A percentile compares a stretch with the other conserved stretches of the same genome.
Evolutionary conservation across 1,140 invertebrate genomes (phyloP).

Genomic region (Pseudomyrmex sp.): DNA sequence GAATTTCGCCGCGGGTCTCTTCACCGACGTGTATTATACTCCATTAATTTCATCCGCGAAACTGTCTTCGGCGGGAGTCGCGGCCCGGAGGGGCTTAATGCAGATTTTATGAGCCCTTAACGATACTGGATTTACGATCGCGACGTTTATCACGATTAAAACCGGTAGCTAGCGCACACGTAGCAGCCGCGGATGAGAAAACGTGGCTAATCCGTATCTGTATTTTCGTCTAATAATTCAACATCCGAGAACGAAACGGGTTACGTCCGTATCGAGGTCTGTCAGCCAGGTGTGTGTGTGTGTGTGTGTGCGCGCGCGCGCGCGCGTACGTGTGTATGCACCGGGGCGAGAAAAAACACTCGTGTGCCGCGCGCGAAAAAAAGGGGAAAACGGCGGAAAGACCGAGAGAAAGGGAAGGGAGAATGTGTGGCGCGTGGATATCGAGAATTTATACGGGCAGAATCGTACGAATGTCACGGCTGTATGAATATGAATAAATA

Average conservation of each 20-base stretch:
- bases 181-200: slow-evolving; percentile 10
- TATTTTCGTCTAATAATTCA: slow-evolving; percentile 57
- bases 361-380: slow-evolving; percentile 1
- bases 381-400: neutral
- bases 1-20: neutral
- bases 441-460: slow-evolving; percentile 31
- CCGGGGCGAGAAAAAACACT: too few relatives aligned
- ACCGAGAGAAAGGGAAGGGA: neutral
- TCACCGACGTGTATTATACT: slow-evolving; percentile 7
- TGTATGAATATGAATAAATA: slow-evolving; percentile 59
- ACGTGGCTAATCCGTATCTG: slow-evolving; percentile 30
- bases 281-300: neutral
- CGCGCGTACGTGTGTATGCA: neutral
- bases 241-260: neutral
- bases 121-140: slow-evolving; percentile 40
- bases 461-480: slow-evolving; percentile 36
- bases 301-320: neutral
- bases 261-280: slow-evolving; percentile 2
- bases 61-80: slow-evolving; percentile 17
- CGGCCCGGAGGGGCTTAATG: slow-evolving; percentile 5
- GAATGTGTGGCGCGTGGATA: neutral
- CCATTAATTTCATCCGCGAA: slow-evolving; percentile 25
- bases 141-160: slow-evolving; percentile 48
- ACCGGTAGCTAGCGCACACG: neutral
- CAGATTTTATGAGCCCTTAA: slow-evolving; percentile 43